phyloP scores from a whole-genome alignment of 1,140 invertebrate species.

The Bombus vancouverensis region DNA sequence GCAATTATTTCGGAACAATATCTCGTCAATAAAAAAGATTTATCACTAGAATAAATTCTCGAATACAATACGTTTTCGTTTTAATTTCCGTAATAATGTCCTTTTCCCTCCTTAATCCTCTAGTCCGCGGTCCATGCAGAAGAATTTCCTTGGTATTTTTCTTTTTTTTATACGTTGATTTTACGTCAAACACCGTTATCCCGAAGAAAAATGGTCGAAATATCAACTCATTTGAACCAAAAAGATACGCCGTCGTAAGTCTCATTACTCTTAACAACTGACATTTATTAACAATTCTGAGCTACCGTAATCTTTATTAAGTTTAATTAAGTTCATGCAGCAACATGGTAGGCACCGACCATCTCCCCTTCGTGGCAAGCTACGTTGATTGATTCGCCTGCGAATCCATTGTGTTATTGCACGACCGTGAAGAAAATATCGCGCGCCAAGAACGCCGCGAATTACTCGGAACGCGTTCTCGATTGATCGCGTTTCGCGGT shows the following conservation, averaged over 20 bases:
- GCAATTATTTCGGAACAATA: neutral
- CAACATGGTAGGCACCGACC: neutral
- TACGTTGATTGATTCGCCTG: slow-evolving; percentile 14
- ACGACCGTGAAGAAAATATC: slow-evolving; percentile 33
- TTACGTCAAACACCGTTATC: too few relatives aligned
- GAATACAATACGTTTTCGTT: neutral
- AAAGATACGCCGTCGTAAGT: neutral
- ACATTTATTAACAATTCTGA: slow-evolving; percentile 13
- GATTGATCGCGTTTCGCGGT: slow-evolving; percentile 12
- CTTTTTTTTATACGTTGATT: neutral
- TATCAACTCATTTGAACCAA: neutral
- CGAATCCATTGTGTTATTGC: slow-evolving; percentile 22
- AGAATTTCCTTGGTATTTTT: neutral
- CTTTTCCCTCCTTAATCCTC: too few relatives aligned
- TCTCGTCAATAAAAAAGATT: neutral
- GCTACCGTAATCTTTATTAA: slow-evolving; percentile 15
- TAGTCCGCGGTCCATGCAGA: too few relatives aligned
- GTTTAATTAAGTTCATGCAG: slow-evolving; percentile 2
- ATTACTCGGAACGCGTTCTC: slow-evolving; percentile 5
- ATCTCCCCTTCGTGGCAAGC: neutral
- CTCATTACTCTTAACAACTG: neutral
- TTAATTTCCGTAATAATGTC: neutral
- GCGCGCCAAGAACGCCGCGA: neutral
- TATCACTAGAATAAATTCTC: neutral
- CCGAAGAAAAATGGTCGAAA: neutral